Evolutionary conservation across 2,113 vertebrate species (phyloP), one percentile per base, ranked within the genome.

Genomic region (Damaliscus lunatus): DNA sequence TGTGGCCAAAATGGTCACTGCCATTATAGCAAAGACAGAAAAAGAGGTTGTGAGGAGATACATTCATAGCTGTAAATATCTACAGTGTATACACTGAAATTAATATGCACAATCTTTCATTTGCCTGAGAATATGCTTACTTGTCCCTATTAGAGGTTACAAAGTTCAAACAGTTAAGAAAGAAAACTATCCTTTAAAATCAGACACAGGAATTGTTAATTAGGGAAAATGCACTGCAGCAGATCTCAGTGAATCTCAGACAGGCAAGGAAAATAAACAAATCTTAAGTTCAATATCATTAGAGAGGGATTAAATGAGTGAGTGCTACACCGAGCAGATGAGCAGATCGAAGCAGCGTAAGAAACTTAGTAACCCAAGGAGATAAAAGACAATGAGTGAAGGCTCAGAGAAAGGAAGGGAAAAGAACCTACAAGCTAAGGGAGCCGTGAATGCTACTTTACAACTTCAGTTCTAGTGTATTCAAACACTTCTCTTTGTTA

Each of bases 261-360:
- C 0, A 92, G 15, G 23, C 29, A 96, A 81, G 27, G 89, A 90
- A 86, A 95, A 95, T 19, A 55, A 0, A 95, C 78, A 60, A 57
- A 86, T 85, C 59, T 59, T 62, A 88, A 91, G 31, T 59, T 21
- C 23, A 95, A 81, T 83, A 71, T 90, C 88, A 74, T n/a, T 62
- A 62, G 82, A 81, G n/a, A 91, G 74, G 52, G 52, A 94, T 93
- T 93, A 88, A 94, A 71, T 92, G 62, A 94, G 27, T 59, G 52
- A 93, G 64, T 46, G 90, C 60, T 81, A 48, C n/a, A n/a, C 40
- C 8, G 6, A 91, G 55, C 60, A 48, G 60, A 89, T 2, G 25
- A 91, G 55, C 50, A 48, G 55, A 86, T 1, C 5, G 46, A 94
- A 94, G 67, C 67, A 96, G 81, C 46, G 14, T 62, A 88, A 89